A percentile compares a stretch with the other conserved stretches of the same genome.
phyloP scores from a whole-genome alignment of 37 sponge, comb jelly and placozoan species.

The Hexactinellida sp. region DNA sequence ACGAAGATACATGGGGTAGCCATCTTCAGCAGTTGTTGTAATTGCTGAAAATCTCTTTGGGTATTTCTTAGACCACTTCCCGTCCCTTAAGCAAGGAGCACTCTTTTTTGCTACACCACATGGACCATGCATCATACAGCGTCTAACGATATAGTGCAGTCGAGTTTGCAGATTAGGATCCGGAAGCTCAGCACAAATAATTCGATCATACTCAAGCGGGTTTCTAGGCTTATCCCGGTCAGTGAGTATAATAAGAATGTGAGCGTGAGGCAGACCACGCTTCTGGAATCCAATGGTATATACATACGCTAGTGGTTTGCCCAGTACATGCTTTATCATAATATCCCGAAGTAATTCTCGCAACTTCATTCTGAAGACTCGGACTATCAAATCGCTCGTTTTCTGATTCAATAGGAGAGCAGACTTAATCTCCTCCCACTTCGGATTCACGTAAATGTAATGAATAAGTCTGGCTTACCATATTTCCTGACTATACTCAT shows the following conservation, averaged over 20 bases:
- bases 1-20: conserved; percentile 22
- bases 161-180: background rate
- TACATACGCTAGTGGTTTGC: background rate
- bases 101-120: conserved; percentile 19
- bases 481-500: conserved; percentile 14
- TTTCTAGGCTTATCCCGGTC: background rate
- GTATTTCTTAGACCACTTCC: background rate
- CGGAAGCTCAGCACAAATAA: background rate
- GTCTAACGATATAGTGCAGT: conserved; percentile 17
- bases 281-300: conserved; percentile 19
- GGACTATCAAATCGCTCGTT: background rate
- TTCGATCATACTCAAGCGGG: background rate
- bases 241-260: background rate
- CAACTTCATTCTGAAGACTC: conserved; percentile 10
- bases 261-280: conserved; percentile 31
- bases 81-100: background rate
- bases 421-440: background rate
- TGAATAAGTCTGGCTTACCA: conserved; percentile 11
- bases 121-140: conserved; percentile 26
- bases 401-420: background rate
- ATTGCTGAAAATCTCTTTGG: conserved; percentile 14
- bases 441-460: conserved; percentile 10
- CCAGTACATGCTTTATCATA: background rate
- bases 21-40: conserved; percentile 14
- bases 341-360: background rate